phyloP scores from a whole-genome alignment of 2,797 vertebrate genomes.

The Enteromius mattozi region DNA sequence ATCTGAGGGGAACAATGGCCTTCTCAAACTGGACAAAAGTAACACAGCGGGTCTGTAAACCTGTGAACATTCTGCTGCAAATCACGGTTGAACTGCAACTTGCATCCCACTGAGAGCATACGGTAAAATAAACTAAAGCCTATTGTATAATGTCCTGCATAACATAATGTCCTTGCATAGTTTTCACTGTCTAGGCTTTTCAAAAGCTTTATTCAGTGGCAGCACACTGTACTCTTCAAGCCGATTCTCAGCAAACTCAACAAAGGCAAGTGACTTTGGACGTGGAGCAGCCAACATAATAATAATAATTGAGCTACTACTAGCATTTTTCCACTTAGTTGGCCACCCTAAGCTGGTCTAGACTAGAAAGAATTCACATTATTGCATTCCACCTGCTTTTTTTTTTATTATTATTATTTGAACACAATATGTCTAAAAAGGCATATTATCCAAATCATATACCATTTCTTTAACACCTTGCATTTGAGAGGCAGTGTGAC shows the following conservation, averaged over 20 bases:
- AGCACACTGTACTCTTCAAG: neutral
- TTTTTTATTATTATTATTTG: too few species aligned
- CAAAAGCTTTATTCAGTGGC: neutral
- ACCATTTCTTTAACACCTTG: neutral
- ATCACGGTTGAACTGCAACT: neutral
- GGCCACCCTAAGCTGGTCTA: neutral
- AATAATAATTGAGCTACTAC: neutral
- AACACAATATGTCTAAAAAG: neutral
- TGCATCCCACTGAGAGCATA: neutral
- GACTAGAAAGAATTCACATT: conserved; percentile 2
- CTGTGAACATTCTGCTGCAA: neutral
- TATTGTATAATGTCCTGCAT: neutral
- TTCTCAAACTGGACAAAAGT: conserved; percentile 14
- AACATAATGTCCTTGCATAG: neutral
- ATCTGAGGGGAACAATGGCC: neutral
- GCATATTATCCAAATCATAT: neutral
- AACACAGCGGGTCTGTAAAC: neutral
- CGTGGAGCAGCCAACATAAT: neutral
- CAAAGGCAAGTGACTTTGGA: neutral
- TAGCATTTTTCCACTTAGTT: neutral
- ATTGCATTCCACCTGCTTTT: neutral
- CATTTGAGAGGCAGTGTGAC: neutral
- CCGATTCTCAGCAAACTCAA: neutral
- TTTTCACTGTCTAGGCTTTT: conserved; percentile 4
- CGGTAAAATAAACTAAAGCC: neutral